Evolutionary conservation across 2,797 vertebrate genomes (phyloP), one percentile per base, ranked within the genome.

Genomic region (Geotrypetes seraphini): DNA sequence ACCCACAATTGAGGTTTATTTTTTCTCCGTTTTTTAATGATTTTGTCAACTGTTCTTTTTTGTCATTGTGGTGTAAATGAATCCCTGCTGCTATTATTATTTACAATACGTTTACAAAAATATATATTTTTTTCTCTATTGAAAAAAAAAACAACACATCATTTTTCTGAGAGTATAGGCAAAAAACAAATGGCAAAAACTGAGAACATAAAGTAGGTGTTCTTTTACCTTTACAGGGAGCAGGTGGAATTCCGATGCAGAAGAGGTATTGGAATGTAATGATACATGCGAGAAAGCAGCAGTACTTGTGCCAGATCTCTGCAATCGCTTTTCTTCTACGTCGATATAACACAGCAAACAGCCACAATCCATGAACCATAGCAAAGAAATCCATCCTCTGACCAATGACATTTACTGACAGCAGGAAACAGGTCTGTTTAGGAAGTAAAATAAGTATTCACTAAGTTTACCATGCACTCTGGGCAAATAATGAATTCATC

Each of bases 381-480:
- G 92, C 89, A 19, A 91, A 98, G 70, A 99, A 93, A 68, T 99
- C 96, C 96, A 99, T 99, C 19, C 96, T 81, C 63, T 99, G 96
- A 12, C 96, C 96, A 7, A 99, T 89, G 10, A 97, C 91, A 3
- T 96, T 98, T 54, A 99, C 87, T 15, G 78, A 92, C 53, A 98
- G 58, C 60, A 99, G 78, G 60, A 99, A 91, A 75, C 94, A 97
- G 6, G 91, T 91, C 96, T 98, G 71, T 4, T 32, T 37, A 42
- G 13, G 2, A 46, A n/a, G n/a, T n/a, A n/a, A n/a, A n/a, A n/a
- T n/a, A n/a, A n/a, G n/a, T n/a, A n/a, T n/a, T n/a, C n/a, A n/a
- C n/a, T n/a, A n/a, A n/a, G n/a, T n/a, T n/a, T n/a, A n/a, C n/a
- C n/a, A n/a, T n/a, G n/a, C n/a, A n/a, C n/a, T n/a, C n/a, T n/a